phyloP scores from a whole-genome alignment of 2,888 invertebrate genomes.

The Agonum fuliginosum region DNA sequence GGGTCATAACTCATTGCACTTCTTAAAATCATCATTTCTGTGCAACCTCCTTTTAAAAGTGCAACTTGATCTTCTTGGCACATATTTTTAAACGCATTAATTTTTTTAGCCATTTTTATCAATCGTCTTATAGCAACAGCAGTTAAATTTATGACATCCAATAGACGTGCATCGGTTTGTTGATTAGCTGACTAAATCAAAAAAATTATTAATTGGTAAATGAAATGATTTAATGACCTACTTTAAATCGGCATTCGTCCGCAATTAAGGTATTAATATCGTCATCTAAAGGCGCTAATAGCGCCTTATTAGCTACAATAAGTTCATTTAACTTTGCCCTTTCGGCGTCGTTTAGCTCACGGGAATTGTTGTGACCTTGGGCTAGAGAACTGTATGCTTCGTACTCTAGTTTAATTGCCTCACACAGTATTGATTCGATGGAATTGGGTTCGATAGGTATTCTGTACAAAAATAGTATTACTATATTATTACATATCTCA shows the following conservation, averaged over 20 bases:
- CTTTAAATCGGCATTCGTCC: constrained; percentile 77
- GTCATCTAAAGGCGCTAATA: constrained; percentile 89
- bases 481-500: not conserved
- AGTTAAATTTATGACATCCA: constrained; percentile 92
- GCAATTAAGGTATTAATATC: constrained; percentile 82
- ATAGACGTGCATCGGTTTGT: constrained; percentile 79
- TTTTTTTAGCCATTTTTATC: constrained; percentile 90
- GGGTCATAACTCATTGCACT: constrained; percentile 95
- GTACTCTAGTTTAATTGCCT: constrained; percentile 90
- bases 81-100: constrained; percentile 93
- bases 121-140: constrained; percentile 92
- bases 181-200: constrained; percentile 63
- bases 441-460: constrained; percentile 80
- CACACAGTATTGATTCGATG: constrained; percentile 88
- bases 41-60: constrained; percentile 93
- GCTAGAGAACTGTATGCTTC: constrained; percentile 82
- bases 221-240: constrained; percentile 68
- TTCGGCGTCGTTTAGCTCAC: constrained; percentile 87
- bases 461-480: constrained; percentile 65
- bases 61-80: constrained; percentile 95
- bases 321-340: constrained; percentile 88
- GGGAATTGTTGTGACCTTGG: constrained; percentile 77
- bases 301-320: constrained; percentile 89
- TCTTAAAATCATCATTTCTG: constrained; percentile 96
- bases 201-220: constrained; percentile 28